Evolutionary conservation across 2,888 invertebrate species (phyloP).

Genomic region (Brachycybe producta): DNA sequence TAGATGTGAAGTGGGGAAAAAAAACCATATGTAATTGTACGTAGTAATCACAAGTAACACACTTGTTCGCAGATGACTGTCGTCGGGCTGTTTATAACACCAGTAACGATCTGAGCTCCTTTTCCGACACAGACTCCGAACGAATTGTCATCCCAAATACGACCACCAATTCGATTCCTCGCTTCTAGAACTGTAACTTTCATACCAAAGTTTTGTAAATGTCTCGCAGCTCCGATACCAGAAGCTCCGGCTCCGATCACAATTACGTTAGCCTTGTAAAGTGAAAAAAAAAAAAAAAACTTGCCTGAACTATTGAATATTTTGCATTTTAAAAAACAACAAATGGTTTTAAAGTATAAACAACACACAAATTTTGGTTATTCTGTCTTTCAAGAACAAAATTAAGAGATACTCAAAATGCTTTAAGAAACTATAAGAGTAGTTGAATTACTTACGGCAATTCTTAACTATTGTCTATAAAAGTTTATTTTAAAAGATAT

Average conservation of each 20-base stretch:
- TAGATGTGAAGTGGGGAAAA: too few relatives aligned
- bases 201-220: constrained; percentile 35
- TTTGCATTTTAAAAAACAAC: too few relatives aligned
- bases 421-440: too few relatives aligned
- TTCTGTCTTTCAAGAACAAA: too few relatives aligned
- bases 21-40: too few relatives aligned
- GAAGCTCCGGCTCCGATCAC: constrained; percentile 39
- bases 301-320: too few relatives aligned
- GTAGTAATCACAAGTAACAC: not conserved
- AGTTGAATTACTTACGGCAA: too few relatives aligned
- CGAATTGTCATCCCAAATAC: constrained; percentile 30
- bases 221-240: constrained; percentile 38
- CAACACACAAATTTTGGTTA: too few relatives aligned
- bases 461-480: too few relatives aligned
- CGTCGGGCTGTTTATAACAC: constrained; percentile 39
- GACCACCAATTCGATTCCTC: constrained; percentile 35
- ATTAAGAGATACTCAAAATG: too few relatives aligned
- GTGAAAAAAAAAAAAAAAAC: constrained; percentile 21
- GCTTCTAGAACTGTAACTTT: constrained; percentile 38
- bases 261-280: constrained; percentile 30
- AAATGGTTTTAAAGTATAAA: too few relatives aligned
- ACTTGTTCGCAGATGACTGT: constrained; percentile 38
- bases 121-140: constrained; percentile 28
- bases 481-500: too few relatives aligned
- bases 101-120: constrained; percentile 38